phyloP scores from a whole-genome alignment of 2,797 vertebrate genomes.

The Spondyliosoma cantharus region DNA sequence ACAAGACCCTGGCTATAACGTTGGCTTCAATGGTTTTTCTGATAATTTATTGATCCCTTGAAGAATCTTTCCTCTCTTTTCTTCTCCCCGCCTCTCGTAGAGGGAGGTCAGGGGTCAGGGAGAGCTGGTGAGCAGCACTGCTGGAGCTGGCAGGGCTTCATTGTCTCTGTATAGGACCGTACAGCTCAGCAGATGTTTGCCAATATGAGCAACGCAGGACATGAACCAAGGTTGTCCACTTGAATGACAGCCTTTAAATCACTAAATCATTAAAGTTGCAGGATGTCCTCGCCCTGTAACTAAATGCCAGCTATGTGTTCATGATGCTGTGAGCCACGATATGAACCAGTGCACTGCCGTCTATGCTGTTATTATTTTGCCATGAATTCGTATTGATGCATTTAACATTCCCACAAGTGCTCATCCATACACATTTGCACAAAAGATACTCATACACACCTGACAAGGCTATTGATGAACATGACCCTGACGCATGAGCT shows the following conservation, averaged over 20 bases:
- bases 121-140: slow-evolving; percentile 7
- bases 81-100: background rate
- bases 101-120: slow-evolving; percentile 15
- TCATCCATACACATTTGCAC: slow-evolving; percentile 16
- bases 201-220: slow-evolving; percentile 1
- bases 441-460: background rate
- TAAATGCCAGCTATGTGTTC: background rate
- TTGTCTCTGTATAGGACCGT: background rate
- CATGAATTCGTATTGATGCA: slow-evolving; percentile 1
- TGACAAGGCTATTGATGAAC: slow-evolving; percentile 77
- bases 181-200: slow-evolving; percentile 24
- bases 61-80: background rate
- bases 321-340: background rate
- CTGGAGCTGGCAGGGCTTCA: background rate
- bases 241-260: slow-evolving; percentile 32
- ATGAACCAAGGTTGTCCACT: slow-evolving; percentile 20
- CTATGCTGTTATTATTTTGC: slow-evolving; percentile 4
- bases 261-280: slow-evolving; percentile 10
- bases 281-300: slow-evolving; percentile 13
- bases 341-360: background rate
- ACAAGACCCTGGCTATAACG: background rate
- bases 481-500: slow-evolving; percentile 67
- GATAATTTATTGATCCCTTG: slow-evolving; percentile 10
- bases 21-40: slow-evolving; percentile 7
- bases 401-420: background rate